phyloP scores from a whole-genome alignment of 2,113 vertebrate species.

The Narcine bancroftii region DNA sequence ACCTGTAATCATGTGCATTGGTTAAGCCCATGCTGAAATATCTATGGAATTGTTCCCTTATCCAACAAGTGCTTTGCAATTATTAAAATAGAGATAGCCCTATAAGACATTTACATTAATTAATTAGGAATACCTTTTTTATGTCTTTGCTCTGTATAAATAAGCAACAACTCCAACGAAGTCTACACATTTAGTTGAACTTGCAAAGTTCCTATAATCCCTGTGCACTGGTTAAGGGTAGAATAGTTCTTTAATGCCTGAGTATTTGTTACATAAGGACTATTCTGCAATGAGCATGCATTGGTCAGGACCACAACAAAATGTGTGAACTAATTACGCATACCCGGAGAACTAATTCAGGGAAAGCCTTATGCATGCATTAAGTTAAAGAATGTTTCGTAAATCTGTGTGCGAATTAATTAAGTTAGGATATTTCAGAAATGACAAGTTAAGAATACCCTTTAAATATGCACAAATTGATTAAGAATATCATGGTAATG shows the following conservation, averaged over 20 bases:
- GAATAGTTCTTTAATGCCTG: neutral
- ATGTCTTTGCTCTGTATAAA: too few species aligned
- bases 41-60: neutral
- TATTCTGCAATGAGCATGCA: neutral
- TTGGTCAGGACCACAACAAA: neutral
- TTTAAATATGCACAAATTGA: neutral
- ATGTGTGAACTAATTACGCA: neutral
- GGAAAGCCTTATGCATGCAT: too few species aligned
- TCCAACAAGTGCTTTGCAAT: neutral
- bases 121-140: neutral
- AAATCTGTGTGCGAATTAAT: too few species aligned
- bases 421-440: too few species aligned
- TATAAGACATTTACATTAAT: neutral
- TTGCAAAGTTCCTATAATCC: neutral
- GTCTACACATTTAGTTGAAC: too few species aligned
- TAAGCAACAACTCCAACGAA: neutral
- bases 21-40: neutral
- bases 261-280: neutral
- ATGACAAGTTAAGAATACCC: neutral
- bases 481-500: neutral
- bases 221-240: neutral
- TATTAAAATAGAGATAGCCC: neutral
- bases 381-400: too few species aligned
- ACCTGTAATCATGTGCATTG: too few species aligned
- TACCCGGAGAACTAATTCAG: neutral